Base-by-base conservation (phyloP, 37 sponge, comb jelly and placozoan genomes). In the Ephydatia muelleri region DNA sequence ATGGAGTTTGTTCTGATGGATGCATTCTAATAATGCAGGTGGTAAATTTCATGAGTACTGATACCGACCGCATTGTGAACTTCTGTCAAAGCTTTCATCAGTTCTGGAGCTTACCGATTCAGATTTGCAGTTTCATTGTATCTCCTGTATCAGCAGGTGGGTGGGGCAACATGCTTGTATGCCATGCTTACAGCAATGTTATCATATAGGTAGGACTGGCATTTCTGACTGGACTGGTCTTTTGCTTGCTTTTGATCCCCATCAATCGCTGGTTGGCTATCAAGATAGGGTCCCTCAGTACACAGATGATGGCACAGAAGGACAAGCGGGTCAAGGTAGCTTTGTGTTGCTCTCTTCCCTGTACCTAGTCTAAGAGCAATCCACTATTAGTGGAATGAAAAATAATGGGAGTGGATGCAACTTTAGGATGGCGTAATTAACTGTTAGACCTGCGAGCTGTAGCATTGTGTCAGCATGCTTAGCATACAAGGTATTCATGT, bases 81-180 rank as follows among this genome's bases (percentile, higher is more conserved):
- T 95, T 93, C 64, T 77, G 89, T 40, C 83, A 75, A 35, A 97
- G 97, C 67, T 97, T 99, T 40, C 96, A 97, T 66, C 91, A 93
- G 81, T 95, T 96, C 73, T 99, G 99, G 99, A 95, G 96, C 69
- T 80, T 99, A 43, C 99, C 99, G 0, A 84, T 99, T n/a, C 96
- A 97, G 72, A 85, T 99, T n/a, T 25, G 86, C 73, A 25, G 73
- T 97, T 16, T 83, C 96, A 66, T 86, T 99, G n/a, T 91, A 78
- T 35, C 94, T 99, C 4, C 83, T 99, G 33, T 88, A 97, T 72
- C 88, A 80, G 70, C 97, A 97, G 90, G 96, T 95, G 25, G 81
- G 11, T 49, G 21, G 47, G n/a, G 40, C 48, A n/a, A n/a, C n/a
- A 40, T 30, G 28, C 33, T 67, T 27, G n/a, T 70, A 72, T n/a